Evolutionary conservation across 2,797 vertebrate species (phyloP).

Genomic region (Rhinoraja longicauda): DNA sequence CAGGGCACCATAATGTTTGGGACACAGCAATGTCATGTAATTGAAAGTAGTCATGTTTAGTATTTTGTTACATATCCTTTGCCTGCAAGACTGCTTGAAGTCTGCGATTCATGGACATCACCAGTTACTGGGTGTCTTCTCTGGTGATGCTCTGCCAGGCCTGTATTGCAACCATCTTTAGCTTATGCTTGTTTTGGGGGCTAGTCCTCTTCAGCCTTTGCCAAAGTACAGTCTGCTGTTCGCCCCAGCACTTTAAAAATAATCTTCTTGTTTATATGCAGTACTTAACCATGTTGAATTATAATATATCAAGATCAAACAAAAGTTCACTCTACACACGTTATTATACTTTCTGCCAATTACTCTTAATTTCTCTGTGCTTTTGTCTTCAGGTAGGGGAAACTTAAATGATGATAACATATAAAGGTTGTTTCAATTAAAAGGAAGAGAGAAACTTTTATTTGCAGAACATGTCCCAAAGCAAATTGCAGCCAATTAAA

Average conservation of each 20-base stretch:
- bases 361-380: not conserved
- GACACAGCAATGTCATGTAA: too few relatives aligned
- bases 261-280: not conserved
- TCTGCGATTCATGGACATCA: too few relatives aligned
- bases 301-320: not conserved
- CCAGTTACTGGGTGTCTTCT: too few relatives aligned
- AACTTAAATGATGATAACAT: not conserved
- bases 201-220: too few relatives aligned
- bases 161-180: too few relatives aligned
- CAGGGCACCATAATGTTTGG: too few relatives aligned
- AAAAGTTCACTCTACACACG: not conserved
- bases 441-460: not conserved
- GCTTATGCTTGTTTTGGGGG: too few relatives aligned
- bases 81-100: too few relatives aligned
- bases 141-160: too few relatives aligned
- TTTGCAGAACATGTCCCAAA: not conserved
- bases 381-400: not conserved
- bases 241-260: not conserved
- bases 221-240: not conserved
- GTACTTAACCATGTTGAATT: not conserved
- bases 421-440: not conserved
- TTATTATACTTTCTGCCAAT: not conserved
- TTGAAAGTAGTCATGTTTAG: too few relatives aligned
- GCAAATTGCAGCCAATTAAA: not conserved
- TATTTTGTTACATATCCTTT: too few relatives aligned